phyloP scores from a whole-genome alignment of 2,113 vertebrate genomes.

The Phaetusa simplex region DNA sequence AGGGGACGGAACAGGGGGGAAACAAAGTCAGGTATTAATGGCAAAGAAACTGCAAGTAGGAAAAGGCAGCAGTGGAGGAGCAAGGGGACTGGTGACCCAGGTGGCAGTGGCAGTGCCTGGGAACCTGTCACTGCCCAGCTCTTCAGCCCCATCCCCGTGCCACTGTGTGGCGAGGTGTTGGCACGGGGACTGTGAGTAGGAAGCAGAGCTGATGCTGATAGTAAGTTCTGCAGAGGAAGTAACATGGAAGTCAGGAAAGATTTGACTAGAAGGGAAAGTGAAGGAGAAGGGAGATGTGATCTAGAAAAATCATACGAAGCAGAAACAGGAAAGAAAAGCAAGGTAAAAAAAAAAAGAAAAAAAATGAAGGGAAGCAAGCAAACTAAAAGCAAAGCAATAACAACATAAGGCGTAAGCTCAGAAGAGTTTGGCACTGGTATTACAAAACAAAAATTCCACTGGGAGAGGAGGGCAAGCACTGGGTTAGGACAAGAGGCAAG shows the following conservation, averaged over 20 bases:
- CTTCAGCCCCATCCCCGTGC: rapidly evolving
- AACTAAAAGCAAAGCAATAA: background rate
- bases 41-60: background rate
- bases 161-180: rapidly evolving
- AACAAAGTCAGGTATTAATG: background rate
- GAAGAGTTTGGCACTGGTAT: background rate
- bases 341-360: too few species aligned
- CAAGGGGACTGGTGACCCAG: background rate
- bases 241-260: background rate
- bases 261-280: background rate
- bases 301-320: background rate
- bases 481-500: background rate
- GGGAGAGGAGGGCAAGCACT: background rate
- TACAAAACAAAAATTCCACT: background rate
- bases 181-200: background rate
- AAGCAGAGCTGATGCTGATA: background rate
- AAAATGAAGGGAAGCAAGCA: background rate
- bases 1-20: background rate
- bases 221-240: background rate
- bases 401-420: background rate
- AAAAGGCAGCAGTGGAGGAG: background rate
- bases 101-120: background rate
- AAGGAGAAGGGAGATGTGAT: background rate
- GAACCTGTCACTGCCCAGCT: rapidly evolving
- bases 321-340: background rate